phyloP scores from a whole-genome alignment of 2,113 vertebrate genomes.

The Passer montanus region DNA sequence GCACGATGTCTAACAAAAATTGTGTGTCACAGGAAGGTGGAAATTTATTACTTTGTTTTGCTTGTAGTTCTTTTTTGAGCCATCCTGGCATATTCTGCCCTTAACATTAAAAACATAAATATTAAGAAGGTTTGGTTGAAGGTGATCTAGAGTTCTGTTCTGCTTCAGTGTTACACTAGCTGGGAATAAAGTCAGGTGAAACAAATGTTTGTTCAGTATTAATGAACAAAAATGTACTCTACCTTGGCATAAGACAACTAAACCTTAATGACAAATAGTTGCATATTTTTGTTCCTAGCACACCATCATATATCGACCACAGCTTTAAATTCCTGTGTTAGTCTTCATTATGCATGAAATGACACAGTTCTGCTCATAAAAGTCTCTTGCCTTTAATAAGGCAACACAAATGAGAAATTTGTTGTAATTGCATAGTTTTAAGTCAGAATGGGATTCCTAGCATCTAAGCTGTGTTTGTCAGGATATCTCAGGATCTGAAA shows the following conservation, averaged over 20 bases:
- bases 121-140: background rate
- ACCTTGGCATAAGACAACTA: background rate
- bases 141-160: background rate
- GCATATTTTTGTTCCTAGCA: background rate
- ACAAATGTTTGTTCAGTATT: conserved; percentile 3
- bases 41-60: background rate
- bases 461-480: background rate
- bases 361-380: background rate
- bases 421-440: background rate
- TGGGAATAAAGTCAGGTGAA: conserved; percentile 5
- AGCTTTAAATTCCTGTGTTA: background rate
- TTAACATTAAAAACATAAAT: background rate
- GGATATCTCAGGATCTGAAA: background rate
- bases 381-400: background rate
- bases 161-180: conserved; percentile 9
- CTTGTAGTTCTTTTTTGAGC: background rate
- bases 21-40: background rate
- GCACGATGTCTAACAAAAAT: background rate
- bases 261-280: background rate
- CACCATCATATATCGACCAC: background rate
- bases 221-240: conserved; percentile 18
- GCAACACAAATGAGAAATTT: background rate
- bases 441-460: background rate
- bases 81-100: background rate
- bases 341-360: background rate